phyloP scores from a whole-genome alignment of 2,797 vertebrate species.

The Rhinichthys osculus region DNA sequence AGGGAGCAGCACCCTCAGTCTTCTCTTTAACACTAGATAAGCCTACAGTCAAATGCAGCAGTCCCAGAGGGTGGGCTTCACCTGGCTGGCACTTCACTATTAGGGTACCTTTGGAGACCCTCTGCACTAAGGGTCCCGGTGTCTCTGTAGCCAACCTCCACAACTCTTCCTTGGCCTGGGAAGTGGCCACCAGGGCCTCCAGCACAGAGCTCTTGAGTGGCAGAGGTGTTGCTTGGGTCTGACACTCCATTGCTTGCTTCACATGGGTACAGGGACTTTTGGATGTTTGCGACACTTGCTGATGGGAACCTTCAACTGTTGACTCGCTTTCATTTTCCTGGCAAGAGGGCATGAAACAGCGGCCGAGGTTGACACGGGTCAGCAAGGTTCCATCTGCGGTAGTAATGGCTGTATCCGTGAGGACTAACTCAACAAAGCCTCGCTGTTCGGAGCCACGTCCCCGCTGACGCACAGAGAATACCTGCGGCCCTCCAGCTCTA shows the following conservation, averaged over 20 bases:
- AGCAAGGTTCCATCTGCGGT: constrained; percentile 83
- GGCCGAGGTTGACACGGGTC: constrained; percentile 87
- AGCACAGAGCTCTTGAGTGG: constrained; percentile 88
- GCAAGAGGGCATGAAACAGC: constrained; percentile 85
- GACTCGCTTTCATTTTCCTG: constrained; percentile 69
- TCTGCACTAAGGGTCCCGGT: constrained; percentile 89
- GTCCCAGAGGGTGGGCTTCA: constrained; percentile 84
- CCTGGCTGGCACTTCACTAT: constrained; percentile 90
- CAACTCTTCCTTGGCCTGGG: constrained; percentile 84
- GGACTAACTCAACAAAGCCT: constrained; percentile 89
- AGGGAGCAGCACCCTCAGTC: constrained; percentile 60
- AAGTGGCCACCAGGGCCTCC: constrained; percentile 81
- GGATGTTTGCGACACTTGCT: constrained; percentile 42
- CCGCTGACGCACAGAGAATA: constrained; percentile 87
- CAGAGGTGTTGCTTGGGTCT: constrained; percentile 81
- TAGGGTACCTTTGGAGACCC: constrained; percentile 83
- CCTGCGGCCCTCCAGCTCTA: constrained; percentile 70
- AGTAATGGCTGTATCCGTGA: constrained; percentile 85
- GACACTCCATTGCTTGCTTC: constrained; percentile 86
- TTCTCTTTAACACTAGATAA: constrained; percentile 60
- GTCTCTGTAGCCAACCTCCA: constrained; percentile 90
- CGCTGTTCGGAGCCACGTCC: constrained; percentile 80
- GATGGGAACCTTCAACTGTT: constrained; percentile 32
- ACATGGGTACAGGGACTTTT: constrained; percentile 89
- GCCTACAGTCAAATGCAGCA: constrained; percentile 85